A percentile compares a stretch with the other conserved stretches of the same genome.
These are phyloP conservation scores for Paramuricea clavata DNA, from an alignment of 92 coral and sea anemone species.

Conservation along the genomic window DNA sequence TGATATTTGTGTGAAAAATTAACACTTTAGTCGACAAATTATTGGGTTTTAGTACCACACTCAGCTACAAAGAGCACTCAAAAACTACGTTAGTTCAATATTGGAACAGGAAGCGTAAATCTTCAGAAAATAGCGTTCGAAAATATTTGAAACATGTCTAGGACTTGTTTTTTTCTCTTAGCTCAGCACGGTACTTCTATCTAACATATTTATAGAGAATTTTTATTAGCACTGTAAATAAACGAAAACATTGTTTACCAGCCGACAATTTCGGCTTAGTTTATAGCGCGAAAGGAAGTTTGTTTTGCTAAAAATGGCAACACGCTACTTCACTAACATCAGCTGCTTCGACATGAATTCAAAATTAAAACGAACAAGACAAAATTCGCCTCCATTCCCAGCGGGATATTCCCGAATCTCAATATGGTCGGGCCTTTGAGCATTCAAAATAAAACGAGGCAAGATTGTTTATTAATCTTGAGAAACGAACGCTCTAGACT, in stretches of 20 bases:
- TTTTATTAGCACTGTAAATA: not conserved
- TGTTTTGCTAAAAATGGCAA: not conserved
- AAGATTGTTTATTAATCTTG: not conserved
- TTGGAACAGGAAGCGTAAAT: conserved; percentile 42
- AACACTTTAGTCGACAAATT: not conserved
- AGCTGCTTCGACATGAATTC: conserved; percentile 36
- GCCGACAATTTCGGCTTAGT: not conserved
- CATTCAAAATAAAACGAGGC: not conserved
- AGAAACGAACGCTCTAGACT: conserved; percentile 4
- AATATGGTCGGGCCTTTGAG: conserved; percentile 30
- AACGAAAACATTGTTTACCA: not conserved
- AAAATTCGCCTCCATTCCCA: conserved; percentile 34
- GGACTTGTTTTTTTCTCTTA: not conserved
- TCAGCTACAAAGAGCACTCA: not conserved
- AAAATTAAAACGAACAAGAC: conserved; percentile 24
- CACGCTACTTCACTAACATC: not conserved
- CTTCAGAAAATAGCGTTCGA: not conserved
- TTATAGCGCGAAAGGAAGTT: not conserved
- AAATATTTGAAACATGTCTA: conserved; percentile 19
- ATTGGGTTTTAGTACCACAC: not conserved
- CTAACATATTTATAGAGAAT: not conserved
- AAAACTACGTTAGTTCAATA: conserved; percentile 27
- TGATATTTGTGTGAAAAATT: not conserved
- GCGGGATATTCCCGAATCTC: conserved; percentile 29
- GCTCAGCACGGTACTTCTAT: not conserved